Conservation (phyloP, 2,888 invertebrate genomes). For the Thymelicus acteon region DNA sequence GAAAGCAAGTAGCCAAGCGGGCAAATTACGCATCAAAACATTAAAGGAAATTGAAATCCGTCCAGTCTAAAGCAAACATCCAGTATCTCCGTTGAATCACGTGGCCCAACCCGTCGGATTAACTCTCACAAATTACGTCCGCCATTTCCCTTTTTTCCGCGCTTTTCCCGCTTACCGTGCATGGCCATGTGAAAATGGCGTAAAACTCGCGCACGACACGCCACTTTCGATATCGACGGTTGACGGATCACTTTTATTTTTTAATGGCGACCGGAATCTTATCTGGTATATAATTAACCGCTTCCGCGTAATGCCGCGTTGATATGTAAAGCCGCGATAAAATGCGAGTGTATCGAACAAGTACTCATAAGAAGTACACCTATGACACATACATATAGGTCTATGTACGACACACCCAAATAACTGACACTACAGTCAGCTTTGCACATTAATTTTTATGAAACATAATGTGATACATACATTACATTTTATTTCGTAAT, state of each 20-base stretch:
- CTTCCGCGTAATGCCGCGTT: slow-evolving; percentile 15
- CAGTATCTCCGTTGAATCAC: slow-evolving; percentile 10
- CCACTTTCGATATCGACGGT: slow-evolving; percentile 57
- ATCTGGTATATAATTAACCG: slow-evolving; percentile 15
- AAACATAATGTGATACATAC: too few species aligned
- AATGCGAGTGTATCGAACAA: not conserved
- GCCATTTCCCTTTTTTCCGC: slow-evolving; percentile 47
- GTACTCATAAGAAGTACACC: not conserved
- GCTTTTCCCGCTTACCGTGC: slow-evolving; percentile 46
- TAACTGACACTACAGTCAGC: not conserved
- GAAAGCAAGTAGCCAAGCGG: not conserved
- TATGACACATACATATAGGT: too few species aligned
- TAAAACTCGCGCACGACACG: slow-evolving; percentile 54
- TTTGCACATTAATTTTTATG: too few species aligned
- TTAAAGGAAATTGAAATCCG: slow-evolving; percentile 27
- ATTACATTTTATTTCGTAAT: too few species aligned
- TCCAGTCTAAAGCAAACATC: slow-evolving; percentile 12
- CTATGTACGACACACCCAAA: too few species aligned
- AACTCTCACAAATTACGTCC: slow-evolving; percentile 39
- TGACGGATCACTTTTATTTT: slow-evolving; percentile 50
- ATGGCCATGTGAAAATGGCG: slow-evolving; percentile 63
- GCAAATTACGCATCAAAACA: not conserved
- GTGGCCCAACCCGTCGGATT: slow-evolving; percentile 39
- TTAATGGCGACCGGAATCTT: slow-evolving; percentile 42
- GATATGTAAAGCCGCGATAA: not conserved